Evolutionary conservation across 2,797 vertebrate genomes (phyloP).

Genomic region (Chelonia mydas): DNA sequence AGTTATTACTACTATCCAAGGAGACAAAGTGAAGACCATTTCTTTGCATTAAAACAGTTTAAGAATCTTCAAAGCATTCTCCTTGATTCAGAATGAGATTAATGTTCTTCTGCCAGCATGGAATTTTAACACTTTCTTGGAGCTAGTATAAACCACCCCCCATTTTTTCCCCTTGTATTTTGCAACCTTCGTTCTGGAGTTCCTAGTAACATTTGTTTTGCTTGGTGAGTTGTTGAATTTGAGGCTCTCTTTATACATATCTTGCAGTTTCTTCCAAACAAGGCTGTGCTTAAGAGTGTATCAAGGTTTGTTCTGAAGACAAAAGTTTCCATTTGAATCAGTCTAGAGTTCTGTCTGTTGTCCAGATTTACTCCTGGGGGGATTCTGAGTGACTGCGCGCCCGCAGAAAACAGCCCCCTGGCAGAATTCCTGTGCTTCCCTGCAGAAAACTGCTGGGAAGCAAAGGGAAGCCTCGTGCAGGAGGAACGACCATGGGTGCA

Average conservation of each 20-base stretch:
- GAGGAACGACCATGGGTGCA: too few species aligned
- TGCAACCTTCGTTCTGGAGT: accelerated
- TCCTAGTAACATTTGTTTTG: background rate
- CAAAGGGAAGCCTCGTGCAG: too few species aligned
- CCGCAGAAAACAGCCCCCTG: too few species aligned
- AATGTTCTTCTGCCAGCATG: accelerated
- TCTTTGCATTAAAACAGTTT: background rate
- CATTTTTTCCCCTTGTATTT: background rate
- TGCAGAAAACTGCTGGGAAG: too few species aligned
- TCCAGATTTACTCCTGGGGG: too few species aligned
- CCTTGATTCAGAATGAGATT: background rate
- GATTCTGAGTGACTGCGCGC: too few species aligned
- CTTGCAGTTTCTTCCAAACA: background rate
- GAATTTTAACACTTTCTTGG: background rate
- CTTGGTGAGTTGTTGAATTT: background rate
- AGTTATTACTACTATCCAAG: background rate
- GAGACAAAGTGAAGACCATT: background rate
- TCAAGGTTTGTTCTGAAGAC: accelerated
- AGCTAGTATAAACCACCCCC: accelerated
- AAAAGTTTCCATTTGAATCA: accelerated
- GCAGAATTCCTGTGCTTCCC: too few species aligned
- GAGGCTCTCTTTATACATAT: too few species aligned
- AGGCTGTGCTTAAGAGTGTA: background rate
- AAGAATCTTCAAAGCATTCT: background rate
- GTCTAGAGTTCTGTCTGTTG: accelerated